Evolutionary conservation across 2,888 invertebrate genomes (phyloP).

Genomic region (Buathra laborator): DNA sequence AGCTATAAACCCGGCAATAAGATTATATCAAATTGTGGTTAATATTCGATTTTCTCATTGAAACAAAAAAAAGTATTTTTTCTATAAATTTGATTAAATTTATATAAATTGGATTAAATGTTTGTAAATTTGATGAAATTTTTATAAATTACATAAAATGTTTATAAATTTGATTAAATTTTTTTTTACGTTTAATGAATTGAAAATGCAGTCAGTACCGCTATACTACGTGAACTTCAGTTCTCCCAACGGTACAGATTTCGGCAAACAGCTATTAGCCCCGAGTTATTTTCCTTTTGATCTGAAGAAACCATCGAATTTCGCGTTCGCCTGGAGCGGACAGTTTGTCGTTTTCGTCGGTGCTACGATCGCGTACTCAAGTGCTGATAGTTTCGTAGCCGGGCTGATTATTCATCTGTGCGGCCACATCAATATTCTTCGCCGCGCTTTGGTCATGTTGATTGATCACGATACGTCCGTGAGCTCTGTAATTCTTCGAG

Average conservation of each 20-base stretch:
- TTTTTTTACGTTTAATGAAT: no score
- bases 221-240: neutral
- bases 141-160: neutral
- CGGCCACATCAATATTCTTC: conserved; percentile 70
- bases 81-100: no score
- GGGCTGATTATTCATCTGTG: conserved; percentile 75
- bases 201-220: neutral
- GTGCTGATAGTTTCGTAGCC: conserved; percentile 73
- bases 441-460: conserved; percentile 39
- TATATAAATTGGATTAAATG: no score
- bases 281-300: conserved; percentile 74
- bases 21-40: no score
- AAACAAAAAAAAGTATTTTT: no score
- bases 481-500: conserved; percentile 12
- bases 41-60: no score
- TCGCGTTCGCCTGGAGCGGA: conserved; percentile 72
- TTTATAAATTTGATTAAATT: no score
- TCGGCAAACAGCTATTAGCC: conserved; percentile 22
- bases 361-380: conserved; percentile 73
- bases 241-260: neutral
- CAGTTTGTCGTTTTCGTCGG: conserved; percentile 73
- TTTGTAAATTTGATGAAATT: neutral
- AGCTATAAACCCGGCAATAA: no score
- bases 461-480: conserved; percentile 43
- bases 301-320: conserved; percentile 69